Conservation (phyloP, 2,113 vertebrate species). For the Equus przewalskii region DNA sequence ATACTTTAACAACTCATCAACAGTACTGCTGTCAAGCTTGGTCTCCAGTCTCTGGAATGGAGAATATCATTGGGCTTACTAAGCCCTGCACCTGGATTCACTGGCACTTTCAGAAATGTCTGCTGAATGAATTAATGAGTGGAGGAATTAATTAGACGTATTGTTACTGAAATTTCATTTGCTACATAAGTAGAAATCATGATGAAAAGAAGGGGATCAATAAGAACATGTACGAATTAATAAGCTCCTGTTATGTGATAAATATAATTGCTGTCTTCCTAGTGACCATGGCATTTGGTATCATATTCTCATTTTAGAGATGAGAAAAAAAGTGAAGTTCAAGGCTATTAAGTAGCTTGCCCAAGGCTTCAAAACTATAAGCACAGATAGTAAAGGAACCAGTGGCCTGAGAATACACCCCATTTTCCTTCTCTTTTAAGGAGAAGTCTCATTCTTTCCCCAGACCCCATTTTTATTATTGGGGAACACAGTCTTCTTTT, state of each 20-base stretch:
- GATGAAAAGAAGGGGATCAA: background rate
- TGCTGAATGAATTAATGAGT: background rate
- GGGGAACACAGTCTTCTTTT: slow-evolving; percentile 62
- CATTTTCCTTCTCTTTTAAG: slow-evolving; percentile 45
- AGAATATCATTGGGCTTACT: background rate
- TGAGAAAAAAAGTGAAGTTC: background rate
- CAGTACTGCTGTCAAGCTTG: background rate
- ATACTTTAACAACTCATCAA: background rate
- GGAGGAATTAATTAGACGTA: background rate
- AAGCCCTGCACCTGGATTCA: background rate
- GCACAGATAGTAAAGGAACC: background rate
- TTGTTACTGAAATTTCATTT: background rate
- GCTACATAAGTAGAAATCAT: background rate
- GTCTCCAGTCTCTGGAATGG: background rate
- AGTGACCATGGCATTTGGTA: background rate
- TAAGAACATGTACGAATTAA: background rate
- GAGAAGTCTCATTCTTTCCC: slow-evolving; percentile 43
- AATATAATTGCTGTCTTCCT: background rate
- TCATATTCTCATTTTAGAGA: background rate
- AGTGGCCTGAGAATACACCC: background rate
- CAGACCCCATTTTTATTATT: background rate
- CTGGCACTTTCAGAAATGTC: background rate
- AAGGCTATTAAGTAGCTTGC: background rate
- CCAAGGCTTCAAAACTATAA: background rate
- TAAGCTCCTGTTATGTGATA: background rate